phyloP scores from a whole-genome alignment of 2,797 vertebrate genomes.

The Decapterus maruadsi region DNA sequence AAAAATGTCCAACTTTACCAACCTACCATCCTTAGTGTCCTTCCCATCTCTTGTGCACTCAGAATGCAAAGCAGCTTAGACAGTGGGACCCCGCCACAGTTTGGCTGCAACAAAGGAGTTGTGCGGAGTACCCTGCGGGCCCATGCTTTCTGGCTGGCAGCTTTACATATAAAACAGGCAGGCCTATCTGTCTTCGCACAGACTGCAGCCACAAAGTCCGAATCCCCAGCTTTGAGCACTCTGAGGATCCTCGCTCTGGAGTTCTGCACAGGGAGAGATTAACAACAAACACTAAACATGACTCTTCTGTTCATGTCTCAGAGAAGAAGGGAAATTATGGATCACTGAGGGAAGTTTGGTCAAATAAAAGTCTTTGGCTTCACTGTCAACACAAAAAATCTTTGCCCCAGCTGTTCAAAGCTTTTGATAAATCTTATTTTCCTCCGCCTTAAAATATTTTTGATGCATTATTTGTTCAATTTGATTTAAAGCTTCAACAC shows the following conservation, averaged over 20 bases:
- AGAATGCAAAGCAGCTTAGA: slow-evolving; percentile 82
- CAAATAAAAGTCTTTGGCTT: slow-evolving; percentile 27
- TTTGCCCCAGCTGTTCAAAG: neutral
- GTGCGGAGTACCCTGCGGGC: slow-evolving; percentile 74
- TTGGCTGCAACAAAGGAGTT: slow-evolving; percentile 80
- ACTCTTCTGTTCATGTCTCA: slow-evolving; percentile 53
- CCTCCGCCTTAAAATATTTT: neutral
- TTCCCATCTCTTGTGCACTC: slow-evolving; percentile 67
- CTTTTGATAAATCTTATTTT: neutral
- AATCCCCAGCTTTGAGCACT: slow-evolving; percentile 78
- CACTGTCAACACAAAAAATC: slow-evolving; percentile 12
- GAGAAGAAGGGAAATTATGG: slow-evolving; percentile 35
- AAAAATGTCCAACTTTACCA: slow-evolving; percentile 60
- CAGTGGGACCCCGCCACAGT: slow-evolving; percentile 69
- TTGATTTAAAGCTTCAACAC: neutral
- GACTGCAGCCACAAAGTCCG: slow-evolving; percentile 79
- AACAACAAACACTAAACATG: slow-evolving; percentile 78
- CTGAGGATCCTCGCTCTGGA: slow-evolving; percentile 73
- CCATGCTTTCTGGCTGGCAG: slow-evolving; percentile 79
- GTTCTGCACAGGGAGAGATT: slow-evolving; percentile 79
- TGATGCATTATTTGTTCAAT: neutral
- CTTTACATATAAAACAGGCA: slow-evolving; percentile 85
- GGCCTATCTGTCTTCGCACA: slow-evolving; percentile 84
- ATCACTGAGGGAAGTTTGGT: slow-evolving; percentile 49
- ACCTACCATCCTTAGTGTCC: slow-evolving; percentile 63